Evolutionary conservation across 1,140 invertebrate species (phyloP).

Genomic region (Helicorthomorpha holstii): DNA sequence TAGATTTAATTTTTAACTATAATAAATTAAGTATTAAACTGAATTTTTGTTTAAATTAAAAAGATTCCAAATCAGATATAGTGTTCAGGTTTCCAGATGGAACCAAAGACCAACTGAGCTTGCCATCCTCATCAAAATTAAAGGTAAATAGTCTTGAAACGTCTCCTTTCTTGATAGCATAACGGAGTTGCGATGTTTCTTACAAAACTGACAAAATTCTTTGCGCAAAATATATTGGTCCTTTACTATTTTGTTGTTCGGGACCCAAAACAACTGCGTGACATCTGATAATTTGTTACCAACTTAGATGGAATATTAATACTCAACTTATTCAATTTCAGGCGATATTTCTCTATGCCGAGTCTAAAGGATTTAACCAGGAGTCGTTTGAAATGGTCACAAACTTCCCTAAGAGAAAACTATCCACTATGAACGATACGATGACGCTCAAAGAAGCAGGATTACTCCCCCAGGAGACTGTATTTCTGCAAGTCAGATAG

Average conservation of each 20-base stretch:
- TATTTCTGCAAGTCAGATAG: slow-evolving; percentile 27
- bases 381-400: slow-evolving; percentile 32
- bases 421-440: slow-evolving; percentile 23
- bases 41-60: neutral
- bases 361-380: slow-evolving; percentile 23
- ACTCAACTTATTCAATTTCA: slow-evolving; percentile 14
- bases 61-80: slow-evolving; percentile 19
- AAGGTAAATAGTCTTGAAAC: too few relatives aligned
- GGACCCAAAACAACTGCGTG: too few relatives aligned
- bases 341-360: slow-evolving; percentile 26
- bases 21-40: neutral
- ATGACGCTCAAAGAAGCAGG: slow-evolving; percentile 27
- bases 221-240: too few relatives aligned
- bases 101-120: slow-evolving; percentile 22
- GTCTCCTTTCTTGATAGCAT: too few relatives aligned
- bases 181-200: too few relatives aligned
- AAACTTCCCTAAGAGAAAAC: slow-evolving; percentile 28
- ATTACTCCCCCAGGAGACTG: slow-evolving; percentile 29
- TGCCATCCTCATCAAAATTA: slow-evolving; percentile 27
- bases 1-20: too few relatives aligned
- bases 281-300: too few relatives aligned
- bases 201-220: too few relatives aligned
- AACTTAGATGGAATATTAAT: neutral
- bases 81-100: slow-evolving; percentile 30
- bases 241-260: too few relatives aligned